Evolutionary conservation across 35 echinoderm and acorn worm genomes (phyloP), one percentile per base, ranked within the genome.

Genomic region (Strongylocentrotus purpuratus): DNA sequence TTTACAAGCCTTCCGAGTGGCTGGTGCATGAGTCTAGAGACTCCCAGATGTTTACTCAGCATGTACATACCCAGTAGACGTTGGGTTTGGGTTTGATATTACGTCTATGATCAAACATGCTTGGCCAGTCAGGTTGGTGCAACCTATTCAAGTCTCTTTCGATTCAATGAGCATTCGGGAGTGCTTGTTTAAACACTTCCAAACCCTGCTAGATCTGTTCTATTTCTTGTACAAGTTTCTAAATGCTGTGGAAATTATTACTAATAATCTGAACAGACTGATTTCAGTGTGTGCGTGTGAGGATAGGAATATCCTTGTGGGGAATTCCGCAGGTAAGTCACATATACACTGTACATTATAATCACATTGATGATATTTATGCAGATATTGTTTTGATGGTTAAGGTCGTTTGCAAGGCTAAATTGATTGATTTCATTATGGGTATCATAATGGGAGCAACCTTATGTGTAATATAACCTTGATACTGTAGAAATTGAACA

Each of bases 41-140:
- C 20, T 18, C 65, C 65, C 65, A 78, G 65, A 78, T 78, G 65
- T 78, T 78, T 78, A 78, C 65, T 28, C 65, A 31, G 65, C 20
- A n/a, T 78, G 65, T 78, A 28, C n/a, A n/a, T n/a, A 18, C 65
- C 9, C 35, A 41, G 15, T 55, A 78, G 65, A 78, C 65, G 65
- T 78, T 78, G 65, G 20, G 65, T 78, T 78, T 78, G n/a, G n/a
- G n/a, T n/a, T n/a, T n/a, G n/a, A n/a, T n/a, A n/a, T n/a, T n/a
- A n/a, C n/a, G n/a, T n/a, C n/a, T n/a, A n/a, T n/a, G 65, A 78
- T 78, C 65, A 78, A 78, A 78, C 65, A 78, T 28, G 65, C 65
- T 78, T 78, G 65, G 65, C 65, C 65, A 78, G 65, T 78, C 65
- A 78, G 22, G 65, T 78, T 78, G 22, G 65, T 78, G 25, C 20